A percentile compares a stretch with the other conserved stretches of the same genome.
Evolutionary conservation across 2,797 vertebrate species (phyloP).

Genomic region (Typhlichthys eigenmanni): DNA sequence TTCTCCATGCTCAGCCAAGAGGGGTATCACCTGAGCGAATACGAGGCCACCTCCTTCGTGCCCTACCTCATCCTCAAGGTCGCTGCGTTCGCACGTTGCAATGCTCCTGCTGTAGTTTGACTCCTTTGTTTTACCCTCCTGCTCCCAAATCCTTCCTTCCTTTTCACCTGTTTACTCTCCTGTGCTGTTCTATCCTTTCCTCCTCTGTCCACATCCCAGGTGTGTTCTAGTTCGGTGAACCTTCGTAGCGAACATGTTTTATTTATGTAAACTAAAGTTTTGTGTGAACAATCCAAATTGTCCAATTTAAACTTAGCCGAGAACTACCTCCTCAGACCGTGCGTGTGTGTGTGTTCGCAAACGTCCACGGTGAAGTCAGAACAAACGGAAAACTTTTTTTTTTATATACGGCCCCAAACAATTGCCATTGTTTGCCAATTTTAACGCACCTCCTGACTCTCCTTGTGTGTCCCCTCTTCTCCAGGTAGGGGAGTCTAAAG

Average conservation of each 20-base stretch:
- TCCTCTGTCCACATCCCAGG: neutral
- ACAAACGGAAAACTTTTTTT: too few relatives aligned
- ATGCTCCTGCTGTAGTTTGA: too few relatives aligned
- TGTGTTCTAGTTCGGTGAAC: too few relatives aligned
- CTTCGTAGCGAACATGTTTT: too few relatives aligned
- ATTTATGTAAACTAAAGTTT: too few relatives aligned
- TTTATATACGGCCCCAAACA: too few relatives aligned
- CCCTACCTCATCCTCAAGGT: constrained; percentile 97
- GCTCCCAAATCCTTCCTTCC: neutral
- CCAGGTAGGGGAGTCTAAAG: constrained; percentile 96
- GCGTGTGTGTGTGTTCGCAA: too few relatives aligned
- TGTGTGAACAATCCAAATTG: too few relatives aligned
- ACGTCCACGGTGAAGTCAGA: too few relatives aligned
- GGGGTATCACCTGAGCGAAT: constrained; percentile 92
- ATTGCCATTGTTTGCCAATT: neutral
- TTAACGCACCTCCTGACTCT: neutral
- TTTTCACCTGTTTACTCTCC: neutral
- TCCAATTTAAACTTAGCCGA: too few relatives aligned
- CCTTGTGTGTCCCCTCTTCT: neutral
- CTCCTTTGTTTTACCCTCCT: neutral
- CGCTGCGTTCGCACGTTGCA: constrained; percentile 5
- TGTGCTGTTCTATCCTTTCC: neutral
- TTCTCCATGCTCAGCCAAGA: constrained; percentile 88
- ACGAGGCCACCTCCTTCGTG: constrained; percentile 93
- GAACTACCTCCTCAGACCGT: too few relatives aligned